Conservation (phyloP, 2,113 vertebrate species). For the Holacanthus passer region DNA sequence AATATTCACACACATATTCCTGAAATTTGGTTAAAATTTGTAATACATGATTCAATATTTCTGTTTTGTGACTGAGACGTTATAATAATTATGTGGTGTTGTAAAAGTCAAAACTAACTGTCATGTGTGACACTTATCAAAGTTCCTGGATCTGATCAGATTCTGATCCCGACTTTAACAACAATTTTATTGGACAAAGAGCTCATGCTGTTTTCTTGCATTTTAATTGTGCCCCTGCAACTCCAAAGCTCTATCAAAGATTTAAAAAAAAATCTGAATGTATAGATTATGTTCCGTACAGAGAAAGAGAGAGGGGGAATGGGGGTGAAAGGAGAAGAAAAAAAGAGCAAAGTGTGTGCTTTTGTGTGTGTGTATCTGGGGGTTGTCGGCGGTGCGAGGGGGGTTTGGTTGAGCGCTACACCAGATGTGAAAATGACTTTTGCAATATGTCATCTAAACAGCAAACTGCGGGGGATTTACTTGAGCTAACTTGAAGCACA, state of each 20-base stretch:
- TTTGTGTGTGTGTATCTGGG: conserved; percentile 37
- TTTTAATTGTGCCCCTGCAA: not conserved
- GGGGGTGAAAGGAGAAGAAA: conserved; percentile 17
- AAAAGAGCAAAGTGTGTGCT: conserved; percentile 17
- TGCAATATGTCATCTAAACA: conserved; percentile 79
- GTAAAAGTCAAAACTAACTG: too few relatives aligned
- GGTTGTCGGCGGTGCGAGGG: conserved; percentile 44
- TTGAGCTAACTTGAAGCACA: conserved; percentile 64
- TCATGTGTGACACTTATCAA: too few relatives aligned
- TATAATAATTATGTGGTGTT: too few relatives aligned
- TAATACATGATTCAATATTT: too few relatives aligned
- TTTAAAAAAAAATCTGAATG: not conserved
- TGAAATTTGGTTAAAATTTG: not conserved
- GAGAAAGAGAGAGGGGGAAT: conserved; percentile 8
- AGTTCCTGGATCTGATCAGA: too few relatives aligned
- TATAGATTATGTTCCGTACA: not conserved
- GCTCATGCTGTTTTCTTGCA: not conserved
- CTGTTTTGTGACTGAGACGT: not conserved
- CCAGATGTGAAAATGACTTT: conserved; percentile 79
- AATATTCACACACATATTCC: too few relatives aligned
- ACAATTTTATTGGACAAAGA: not conserved
- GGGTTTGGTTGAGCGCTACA: conserved; percentile 58
- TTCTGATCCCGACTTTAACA: not conserved
- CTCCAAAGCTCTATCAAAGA: not conserved
- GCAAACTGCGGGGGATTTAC: conserved; percentile 69